These are phyloP conservation scores for Aleiodes alternator DNA, from an alignment of 2,888 invertebrate species.

Conservation along the genomic window DNA sequence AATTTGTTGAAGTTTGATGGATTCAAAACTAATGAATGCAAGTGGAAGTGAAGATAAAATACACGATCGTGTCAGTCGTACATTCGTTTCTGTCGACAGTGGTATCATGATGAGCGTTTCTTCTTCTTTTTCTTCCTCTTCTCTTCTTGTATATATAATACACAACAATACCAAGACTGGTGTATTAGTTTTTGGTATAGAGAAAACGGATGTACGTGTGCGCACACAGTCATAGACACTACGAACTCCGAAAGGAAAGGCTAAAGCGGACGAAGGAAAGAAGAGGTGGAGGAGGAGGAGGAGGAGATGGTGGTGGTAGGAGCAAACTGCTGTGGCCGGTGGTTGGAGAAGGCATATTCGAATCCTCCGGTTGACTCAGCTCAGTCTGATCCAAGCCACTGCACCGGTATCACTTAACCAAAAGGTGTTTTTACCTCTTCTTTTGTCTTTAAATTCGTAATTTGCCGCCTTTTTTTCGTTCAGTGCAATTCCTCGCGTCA, in stretches of 20 bases:
- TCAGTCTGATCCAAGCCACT: slow-evolving; percentile 69
- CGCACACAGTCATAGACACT: slow-evolving; percentile 1
- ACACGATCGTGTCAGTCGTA: slow-evolving; percentile 6
- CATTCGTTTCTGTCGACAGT: slow-evolving; percentile 6
- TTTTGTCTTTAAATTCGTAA: not conserved
- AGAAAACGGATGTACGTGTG: not conserved
- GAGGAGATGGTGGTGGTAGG: slow-evolving; percentile 9
- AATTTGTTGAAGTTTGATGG: not conserved
- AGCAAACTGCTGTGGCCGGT: not conserved
- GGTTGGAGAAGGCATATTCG: slow-evolving; percentile 60
- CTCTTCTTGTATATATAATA: not conserved
- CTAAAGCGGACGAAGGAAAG: slow-evolving; percentile 30
- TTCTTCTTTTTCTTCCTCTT: not conserved
- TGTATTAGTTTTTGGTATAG: slow-evolving; percentile 17
- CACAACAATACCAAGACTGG: not conserved
- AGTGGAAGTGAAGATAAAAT: slow-evolving; percentile 7
- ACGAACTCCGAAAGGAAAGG: slow-evolving; percentile 17
- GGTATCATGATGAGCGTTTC: slow-evolving; percentile 15
- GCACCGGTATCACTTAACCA: slow-evolving; percentile 58
- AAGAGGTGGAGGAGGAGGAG: slow-evolving; percentile 44
- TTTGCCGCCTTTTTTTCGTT: no score
- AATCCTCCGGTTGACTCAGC: slow-evolving; percentile 66
- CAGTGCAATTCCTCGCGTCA: no score
- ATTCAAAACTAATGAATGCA: slow-evolving; percentile 11
- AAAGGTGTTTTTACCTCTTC: not conserved